A percentile compares a stretch with the other conserved stretches of the same genome.
Conservation (phyloP, 2,113 vertebrate species). For the Seriola rivoliana region DNA sequence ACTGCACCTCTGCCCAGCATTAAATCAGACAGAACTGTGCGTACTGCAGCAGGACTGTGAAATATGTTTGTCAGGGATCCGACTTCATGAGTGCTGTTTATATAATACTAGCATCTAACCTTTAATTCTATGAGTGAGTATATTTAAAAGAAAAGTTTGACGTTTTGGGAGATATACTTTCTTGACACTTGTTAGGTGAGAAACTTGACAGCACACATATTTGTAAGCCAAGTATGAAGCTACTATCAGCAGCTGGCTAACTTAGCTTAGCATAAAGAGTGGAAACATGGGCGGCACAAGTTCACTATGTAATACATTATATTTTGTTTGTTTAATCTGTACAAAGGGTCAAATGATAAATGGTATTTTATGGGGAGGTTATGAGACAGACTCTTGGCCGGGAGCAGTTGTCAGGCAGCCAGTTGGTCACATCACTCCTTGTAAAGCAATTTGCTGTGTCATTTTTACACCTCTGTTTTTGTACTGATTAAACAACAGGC, state of each 20-base stretch:
- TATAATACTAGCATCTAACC: background rate
- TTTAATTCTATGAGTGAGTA: background rate
- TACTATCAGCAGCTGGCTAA: too few relatives aligned
- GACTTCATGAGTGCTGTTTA: background rate
- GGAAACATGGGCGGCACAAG: too few relatives aligned
- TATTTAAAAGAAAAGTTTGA: background rate
- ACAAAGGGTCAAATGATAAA: too few relatives aligned
- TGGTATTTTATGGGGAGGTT: too few relatives aligned
- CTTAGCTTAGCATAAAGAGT: too few relatives aligned
- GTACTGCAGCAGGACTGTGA: constrained; percentile 21
- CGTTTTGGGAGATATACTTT: background rate
- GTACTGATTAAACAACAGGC: background rate
- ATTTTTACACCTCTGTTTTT: background rate
- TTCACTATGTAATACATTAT: too few relatives aligned
- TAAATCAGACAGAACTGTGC: constrained; percentile 20
- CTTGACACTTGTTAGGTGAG: background rate
- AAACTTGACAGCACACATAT: background rate
- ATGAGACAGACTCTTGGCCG: too few relatives aligned
- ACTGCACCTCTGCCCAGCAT: constrained; percentile 16
- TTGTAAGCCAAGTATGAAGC: background rate
- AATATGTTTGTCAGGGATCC: background rate
- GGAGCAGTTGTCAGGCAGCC: too few relatives aligned
- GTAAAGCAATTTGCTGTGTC: background rate
- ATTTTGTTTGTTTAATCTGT: too few relatives aligned
- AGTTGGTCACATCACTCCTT: too few relatives aligned